Base-by-base conservation (phyloP, 92 coral and sea anemone species). In the Siderastrea siderea region DNA sequence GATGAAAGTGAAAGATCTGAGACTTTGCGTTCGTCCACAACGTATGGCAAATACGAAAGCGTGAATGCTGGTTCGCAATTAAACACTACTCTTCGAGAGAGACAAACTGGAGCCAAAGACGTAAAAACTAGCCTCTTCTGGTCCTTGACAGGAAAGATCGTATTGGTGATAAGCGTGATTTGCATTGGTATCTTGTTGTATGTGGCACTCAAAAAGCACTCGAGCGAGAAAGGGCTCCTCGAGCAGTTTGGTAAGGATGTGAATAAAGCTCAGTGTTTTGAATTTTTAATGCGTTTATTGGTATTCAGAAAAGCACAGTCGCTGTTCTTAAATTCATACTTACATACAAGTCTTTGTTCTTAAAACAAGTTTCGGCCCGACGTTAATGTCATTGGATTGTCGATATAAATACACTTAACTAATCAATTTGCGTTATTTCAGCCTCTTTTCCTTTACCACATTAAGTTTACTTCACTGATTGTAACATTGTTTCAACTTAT, bases 111-210 rank as follows among this genome's bases (percentile, higher is more conserved):
- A 55, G 68, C 71, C 64, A 67, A 82, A 77, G 68, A 17, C 53
- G 62, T 26, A 69, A 70, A 86, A 64, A 75, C 68, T 66, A 66
- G 74, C 63, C 58, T 87, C 5, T 72, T 67, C 26, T 63, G 87
- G 55, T 91, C 91, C 74, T 68, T 76, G 7, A 68, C 81, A 67
- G 59, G 64, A 47, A 68, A 74, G 61, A 68, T 91, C 46, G 67
- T 70, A 4, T 61, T 86, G 11, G 38, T 86, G 68, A 75, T 91
- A 74, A 88, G 81, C 53, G 61, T 62, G 43, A 54, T 91, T 67
- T 91, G 91, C 81, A 46, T 85, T 12, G 72, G 64, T 44, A 53
- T 91, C 52, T 82, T 91, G 70, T 77, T 84, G 64, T 73, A 14
- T 61, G 73, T 49, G 71, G 54, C 72, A 7, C 54, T 84, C 61